Evolutionary conservation across 92 coral and sea anemone species (phyloP).

Genomic region (Blastomussa wellsi): DNA sequence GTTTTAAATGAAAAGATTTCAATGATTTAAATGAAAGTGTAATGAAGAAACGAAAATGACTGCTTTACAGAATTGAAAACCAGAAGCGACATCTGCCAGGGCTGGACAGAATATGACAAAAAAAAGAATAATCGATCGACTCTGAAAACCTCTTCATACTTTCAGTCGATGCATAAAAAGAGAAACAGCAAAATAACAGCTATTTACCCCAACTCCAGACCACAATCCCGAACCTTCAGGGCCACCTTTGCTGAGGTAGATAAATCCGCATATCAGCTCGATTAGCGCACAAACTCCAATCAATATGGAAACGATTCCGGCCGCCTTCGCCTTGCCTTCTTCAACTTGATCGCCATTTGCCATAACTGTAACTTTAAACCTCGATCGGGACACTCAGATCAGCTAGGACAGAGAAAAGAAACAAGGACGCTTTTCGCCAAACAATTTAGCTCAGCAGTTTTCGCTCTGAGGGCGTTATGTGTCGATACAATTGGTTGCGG

Average conservation of each 20-base stretch:
- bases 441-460: no score
- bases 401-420: neutral
- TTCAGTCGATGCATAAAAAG: neutral
- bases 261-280: conserved; percentile 60
- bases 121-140: neutral
- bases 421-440: neutral
- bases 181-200: neutral
- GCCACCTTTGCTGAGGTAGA: conserved; percentile 61
- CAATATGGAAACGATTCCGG: conserved; percentile 48
- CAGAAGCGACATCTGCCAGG: no score
- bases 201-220: conserved; percentile 69
- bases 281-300: conserved; percentile 37
- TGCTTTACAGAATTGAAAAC: no score
- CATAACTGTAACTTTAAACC: neutral
- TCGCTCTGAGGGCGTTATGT: neutral
- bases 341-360: conserved; percentile 40
- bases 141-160: neutral
- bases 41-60: no score
- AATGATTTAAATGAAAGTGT: no score
- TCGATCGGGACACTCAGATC: neutral
- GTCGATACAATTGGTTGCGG: neutral
- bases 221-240: conserved; percentile 67
- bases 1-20: no score
- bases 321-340: conserved; percentile 63
- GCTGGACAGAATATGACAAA: neutral